Base-by-base conservation (phyloP, 2,797 vertebrate species). In the Falco columbarius region DNA sequence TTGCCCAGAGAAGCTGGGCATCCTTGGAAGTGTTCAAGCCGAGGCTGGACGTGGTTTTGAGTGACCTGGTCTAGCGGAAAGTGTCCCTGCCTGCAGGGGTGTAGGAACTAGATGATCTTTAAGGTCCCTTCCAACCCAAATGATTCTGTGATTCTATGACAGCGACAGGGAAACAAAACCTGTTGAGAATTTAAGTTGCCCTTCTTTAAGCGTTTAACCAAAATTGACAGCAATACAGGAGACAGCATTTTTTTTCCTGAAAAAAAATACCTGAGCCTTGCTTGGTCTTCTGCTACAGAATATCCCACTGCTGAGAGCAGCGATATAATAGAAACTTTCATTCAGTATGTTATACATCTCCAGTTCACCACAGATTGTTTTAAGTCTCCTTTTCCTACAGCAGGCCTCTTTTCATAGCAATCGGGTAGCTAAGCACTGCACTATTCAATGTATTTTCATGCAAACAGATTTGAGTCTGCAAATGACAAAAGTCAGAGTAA, bases 281-380 rank as follows among this genome's bases (percentile, higher is more conserved):
- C 55, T 74, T 47, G 21, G 18, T 70, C 34, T 81, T 38, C 47
- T 34, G 23, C 63, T 47, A 52, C 20, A 63, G 34, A 58, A 4
- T 10, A 59, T 38, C 63, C 32, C 2, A 6, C 32, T 30, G n/a
- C 74, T 46, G 27, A 84, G 24, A 70, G 51, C 26, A 63, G 27
- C 46, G 40, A n/a, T 4, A 9, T 0, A 1, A 52, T 2, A 58
- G 54, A 2, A n/a, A 24, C 38, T 63, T 82, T 51, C 10, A 51
- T 13, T 80, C 22, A 11, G 22, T 19, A 3, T 3, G 73, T 6
- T 38, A 38, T 63, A 44, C 20, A 51, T 12, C 20, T 52, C 36
- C 56, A 40, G 24, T 38, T 68, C 46, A 32, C 62, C 4, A 61
- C n/a, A 58, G 38, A 58, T 5, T 9, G 11, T 1, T 56, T 52